Conservation (phyloP, 2,113 vertebrate genomes). For the Lophotis ruficrista region DNA sequence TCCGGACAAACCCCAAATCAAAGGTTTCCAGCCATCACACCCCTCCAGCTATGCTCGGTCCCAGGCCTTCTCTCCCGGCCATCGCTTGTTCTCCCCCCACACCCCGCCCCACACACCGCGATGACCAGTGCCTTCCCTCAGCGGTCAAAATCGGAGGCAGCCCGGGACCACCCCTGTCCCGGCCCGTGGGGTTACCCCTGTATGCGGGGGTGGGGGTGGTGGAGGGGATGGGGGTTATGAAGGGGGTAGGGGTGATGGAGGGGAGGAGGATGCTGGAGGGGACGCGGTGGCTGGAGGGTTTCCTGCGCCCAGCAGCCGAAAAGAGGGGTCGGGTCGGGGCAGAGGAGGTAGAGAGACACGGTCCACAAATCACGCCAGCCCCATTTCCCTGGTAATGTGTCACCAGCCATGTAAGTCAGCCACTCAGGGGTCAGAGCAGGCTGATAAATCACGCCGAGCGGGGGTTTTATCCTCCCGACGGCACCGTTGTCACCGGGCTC, state of each 20-base stretch:
- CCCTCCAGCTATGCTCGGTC: background rate
- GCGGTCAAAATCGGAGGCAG: background rate
- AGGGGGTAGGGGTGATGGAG: background rate
- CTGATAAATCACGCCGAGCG: background rate
- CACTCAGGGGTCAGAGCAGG: slow-evolving; percentile 7
- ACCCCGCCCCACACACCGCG: no score
- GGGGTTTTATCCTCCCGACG: background rate
- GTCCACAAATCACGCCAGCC: background rate
- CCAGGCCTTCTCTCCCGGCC: background rate
- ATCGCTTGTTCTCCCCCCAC: no score
- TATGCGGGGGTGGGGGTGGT: background rate
- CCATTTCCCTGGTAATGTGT: background rate
- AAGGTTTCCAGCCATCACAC: slow-evolving; percentile 38
- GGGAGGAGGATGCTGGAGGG: background rate
- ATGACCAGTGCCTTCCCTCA: background rate
- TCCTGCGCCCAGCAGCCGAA: background rate
- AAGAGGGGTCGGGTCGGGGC: background rate
- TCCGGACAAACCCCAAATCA: slow-evolving; percentile 56
- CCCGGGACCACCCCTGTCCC: background rate
- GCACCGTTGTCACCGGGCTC: background rate
- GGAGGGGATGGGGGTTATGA: background rate
- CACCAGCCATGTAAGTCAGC: background rate
- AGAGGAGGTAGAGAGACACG: background rate
- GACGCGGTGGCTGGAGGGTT: background rate
- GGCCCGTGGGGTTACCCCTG: background rate